A percentile compares a stretch with the other conserved stretches of the same genome.
Evolutionary conservation across 2,888 invertebrate genomes (phyloP).

Genomic region (Tethea ocularis): DNA sequence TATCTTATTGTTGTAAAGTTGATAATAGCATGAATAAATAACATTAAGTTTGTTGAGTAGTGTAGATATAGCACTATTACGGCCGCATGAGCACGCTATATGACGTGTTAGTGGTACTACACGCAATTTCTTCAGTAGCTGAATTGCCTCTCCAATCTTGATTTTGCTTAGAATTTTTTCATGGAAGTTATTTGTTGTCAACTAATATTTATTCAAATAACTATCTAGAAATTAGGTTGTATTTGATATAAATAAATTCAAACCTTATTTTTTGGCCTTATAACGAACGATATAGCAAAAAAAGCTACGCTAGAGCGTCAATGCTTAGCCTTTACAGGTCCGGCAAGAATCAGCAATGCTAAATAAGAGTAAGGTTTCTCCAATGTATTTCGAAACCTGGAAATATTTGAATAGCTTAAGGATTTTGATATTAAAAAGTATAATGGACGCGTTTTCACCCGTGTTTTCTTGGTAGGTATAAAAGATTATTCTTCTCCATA

Average conservation of each 20-base stretch:
- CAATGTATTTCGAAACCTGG: neutral
- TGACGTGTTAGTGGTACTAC: constrained; percentile 39
- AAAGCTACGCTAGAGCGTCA: neutral
- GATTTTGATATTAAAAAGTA: no score
- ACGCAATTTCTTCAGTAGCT: constrained; percentile 45
- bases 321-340: neutral
- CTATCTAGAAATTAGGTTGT: neutral
- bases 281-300: neutral
- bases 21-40: neutral
- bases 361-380: neutral
- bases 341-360: neutral
- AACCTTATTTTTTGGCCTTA: neutral
- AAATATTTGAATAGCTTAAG: neutral
- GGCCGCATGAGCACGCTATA: constrained; percentile 47
- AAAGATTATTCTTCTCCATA: no score
- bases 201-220: constrained; percentile 21
- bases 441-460: no score
- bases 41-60: constrained; percentile 15
- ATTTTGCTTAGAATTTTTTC: constrained; percentile 37
- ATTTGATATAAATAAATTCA: neutral
- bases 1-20: neutral
- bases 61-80: constrained; percentile 33
- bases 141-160: constrained; percentile 38
- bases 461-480: no score
- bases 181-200: constrained; percentile 17